Percentiles rank a stretch among this genome's conserved stretches.
phyloP scores from a whole-genome alignment of 2,113 vertebrate genomes.

The Tragelaphus buxtoni region DNA sequence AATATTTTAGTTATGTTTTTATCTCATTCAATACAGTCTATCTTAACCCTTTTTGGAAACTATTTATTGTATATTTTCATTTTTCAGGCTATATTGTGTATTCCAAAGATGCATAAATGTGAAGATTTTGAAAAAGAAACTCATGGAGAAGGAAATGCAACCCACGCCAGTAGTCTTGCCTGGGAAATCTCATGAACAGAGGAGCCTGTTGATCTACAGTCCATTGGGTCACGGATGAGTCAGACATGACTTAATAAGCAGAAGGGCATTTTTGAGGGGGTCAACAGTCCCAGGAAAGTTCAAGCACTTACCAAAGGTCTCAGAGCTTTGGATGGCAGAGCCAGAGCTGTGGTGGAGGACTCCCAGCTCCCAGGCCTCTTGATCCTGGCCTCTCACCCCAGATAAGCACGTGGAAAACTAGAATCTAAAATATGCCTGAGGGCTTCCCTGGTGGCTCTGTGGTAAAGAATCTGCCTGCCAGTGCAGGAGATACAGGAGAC shows the following conservation, averaged over 20 bases:
- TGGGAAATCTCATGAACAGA: not conserved
- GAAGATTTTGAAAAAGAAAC: not conserved
- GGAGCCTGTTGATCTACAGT: not conserved
- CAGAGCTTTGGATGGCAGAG: not conserved
- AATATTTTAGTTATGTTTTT: not conserved
- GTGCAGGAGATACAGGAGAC: not conserved
- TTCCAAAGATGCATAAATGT: not conserved
- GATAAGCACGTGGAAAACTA: not conserved
- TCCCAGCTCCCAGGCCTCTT: not conserved
- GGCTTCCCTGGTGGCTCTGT: not conserved
- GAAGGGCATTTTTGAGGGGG: not conserved
- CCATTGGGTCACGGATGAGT: not conserved
- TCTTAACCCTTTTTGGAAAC: not conserved
- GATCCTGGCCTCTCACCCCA: not conserved
- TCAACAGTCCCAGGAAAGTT: not conserved
- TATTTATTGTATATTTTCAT: not conserved
- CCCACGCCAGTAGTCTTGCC: not conserved
- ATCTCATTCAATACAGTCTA: not conserved
- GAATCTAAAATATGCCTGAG: not conserved
- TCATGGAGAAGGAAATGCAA: not conserved
- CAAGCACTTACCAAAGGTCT: not conserved
- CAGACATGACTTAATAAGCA: not conserved
- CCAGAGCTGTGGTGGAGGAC: not conserved
- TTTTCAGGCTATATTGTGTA: not conserved
- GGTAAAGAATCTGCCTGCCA: not conserved